A percentile compares a stretch with the other conserved stretches of the same genome.
These are phyloP conservation scores for Dendrocincla tyrannina DNA, from an alignment of 2,797 vertebrate genomes.

Conservation along the genomic window DNA sequence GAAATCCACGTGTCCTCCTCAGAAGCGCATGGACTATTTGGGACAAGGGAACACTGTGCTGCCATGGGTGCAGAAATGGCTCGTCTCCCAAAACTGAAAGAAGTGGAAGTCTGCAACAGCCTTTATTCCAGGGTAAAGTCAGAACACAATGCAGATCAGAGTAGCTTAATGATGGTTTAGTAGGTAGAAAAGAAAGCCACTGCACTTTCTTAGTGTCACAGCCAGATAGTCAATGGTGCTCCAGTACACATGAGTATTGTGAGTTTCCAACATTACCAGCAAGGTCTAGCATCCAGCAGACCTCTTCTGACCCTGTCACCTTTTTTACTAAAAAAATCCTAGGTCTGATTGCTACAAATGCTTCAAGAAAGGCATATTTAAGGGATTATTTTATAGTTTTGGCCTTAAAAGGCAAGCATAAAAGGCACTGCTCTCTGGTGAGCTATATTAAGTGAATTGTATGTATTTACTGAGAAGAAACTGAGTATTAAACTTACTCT, in stretches of 20 bases:
- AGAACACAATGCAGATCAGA: rapidly evolving
- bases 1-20: rapidly evolving
- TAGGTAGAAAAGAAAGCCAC: neutral
- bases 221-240: neutral
- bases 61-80: neutral
- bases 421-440: conserved; percentile 32
- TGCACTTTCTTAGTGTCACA: neutral
- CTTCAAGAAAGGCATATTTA: neutral
- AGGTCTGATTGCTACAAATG: conserved; percentile 18
- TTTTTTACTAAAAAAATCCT: neutral
- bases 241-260: neutral
- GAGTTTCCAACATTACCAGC: neutral
- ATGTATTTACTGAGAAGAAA: conserved; percentile 59
- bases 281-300: neutral
- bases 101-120: neutral
- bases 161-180: neutral
- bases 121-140: neutral
- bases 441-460: conserved; percentile 62
- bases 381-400: conserved; percentile 35
- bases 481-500: neutral
- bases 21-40: neutral
- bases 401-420: conserved; percentile 37
- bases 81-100: neutral
- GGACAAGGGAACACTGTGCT: neutral
- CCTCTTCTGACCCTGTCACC: neutral